Evolutionary conservation across 2,113 vertebrate species (phyloP), one percentile per base, ranked within the genome.

Genomic region (Ariopsis seemanni): DNA sequence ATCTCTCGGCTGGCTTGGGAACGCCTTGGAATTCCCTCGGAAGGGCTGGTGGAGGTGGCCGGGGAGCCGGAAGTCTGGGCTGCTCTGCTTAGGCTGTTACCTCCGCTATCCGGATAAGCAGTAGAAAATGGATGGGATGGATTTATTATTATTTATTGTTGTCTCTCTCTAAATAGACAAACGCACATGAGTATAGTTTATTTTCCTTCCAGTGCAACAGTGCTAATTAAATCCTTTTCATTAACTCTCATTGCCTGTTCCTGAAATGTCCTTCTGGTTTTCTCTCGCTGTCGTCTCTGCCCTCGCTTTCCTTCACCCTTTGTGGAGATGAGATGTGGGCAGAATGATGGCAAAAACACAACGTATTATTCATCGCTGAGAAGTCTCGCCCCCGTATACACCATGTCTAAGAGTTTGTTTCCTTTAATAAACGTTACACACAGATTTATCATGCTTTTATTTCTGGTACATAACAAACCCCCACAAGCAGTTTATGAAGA

Each of bases 391-490:
- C 8, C 7, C 17, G 4, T 20, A 74, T 48, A 74, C 71, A 42
- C 12, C 7, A 17, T 53, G 18, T 84, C 42, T 74, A 72, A 71
- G 50, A 62, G 30, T 27, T 42, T 34, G 27, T 83, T 83, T 65
- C 65, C 53, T 69, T 62, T 71, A 52, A 50, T 72, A 55, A 67
- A 67, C 65, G 1, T 83, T 53, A 82, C 77, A n/a, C 52, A 57
- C 58, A 17, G 63, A 53, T 85, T 92, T 72, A 50, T 50, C 20
- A 10, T 11, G 30, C 42, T 55, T 10, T 57, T 87, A 89, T 89
- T 89, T 89, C 71, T 62, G 69, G 78, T 80, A 48, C 48, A 55
- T 84, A 48, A 80, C 14, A 27, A 84, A 53, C 20, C 53, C 20
- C 22, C 0, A 8, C 22, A 63, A 53, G 20, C 69, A 65, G 74